Base-by-base conservation (phyloP, 64 coral and sea anemone species). In the Trachythela sp. region DNA sequence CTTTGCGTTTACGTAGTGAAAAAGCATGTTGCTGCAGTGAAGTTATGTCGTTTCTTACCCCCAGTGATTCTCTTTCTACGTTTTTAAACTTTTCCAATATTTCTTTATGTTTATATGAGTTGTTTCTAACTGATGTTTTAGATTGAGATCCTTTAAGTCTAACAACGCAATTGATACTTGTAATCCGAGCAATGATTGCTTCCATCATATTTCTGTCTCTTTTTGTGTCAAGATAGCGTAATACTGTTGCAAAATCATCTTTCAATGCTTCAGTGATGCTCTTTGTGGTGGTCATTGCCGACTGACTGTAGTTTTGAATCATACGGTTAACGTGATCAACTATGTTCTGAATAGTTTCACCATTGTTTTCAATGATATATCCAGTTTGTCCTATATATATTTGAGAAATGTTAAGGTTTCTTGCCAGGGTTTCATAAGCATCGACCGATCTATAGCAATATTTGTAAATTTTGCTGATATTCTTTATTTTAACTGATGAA, bases 201-300 rank as follows among this genome's bases (percentile, higher is more conserved):
- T 92, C 52, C 1, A 92, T 84, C 8, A 88, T 26, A 26, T 92
- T 71, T 39, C 72, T 71, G 9, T 92, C 86, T 50, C 77, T 45
- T 70, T 88, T 92, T 38, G 29, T 92, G 49, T 92, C 91, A 0
- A 92, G 0, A 42, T 85, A 92, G 2, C 37, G n/a, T 22, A 92
- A 88, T 1, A 85, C 31, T 17, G 77, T 85, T 2, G 0, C 45
- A 30, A 92, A 88, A 31, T 87, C 58, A 13, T 56, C 70, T 37
- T 87, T 92, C 0, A 92, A 18, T 2, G 18, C 24, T 22, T 68
- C 54, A 40, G 77, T 43, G 27, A 87, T 71, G 34, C 4, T 37
- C 11, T 45, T 45, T 6, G 42, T 45, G 0, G 35, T 48, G 6
- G 37, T 84, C 11, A 84, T 0, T 40, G 33, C 32, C 11, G 42